Base-by-base conservation (phyloP, 1,140 invertebrate genomes). In the Leguminivora glycinivorella region DNA sequence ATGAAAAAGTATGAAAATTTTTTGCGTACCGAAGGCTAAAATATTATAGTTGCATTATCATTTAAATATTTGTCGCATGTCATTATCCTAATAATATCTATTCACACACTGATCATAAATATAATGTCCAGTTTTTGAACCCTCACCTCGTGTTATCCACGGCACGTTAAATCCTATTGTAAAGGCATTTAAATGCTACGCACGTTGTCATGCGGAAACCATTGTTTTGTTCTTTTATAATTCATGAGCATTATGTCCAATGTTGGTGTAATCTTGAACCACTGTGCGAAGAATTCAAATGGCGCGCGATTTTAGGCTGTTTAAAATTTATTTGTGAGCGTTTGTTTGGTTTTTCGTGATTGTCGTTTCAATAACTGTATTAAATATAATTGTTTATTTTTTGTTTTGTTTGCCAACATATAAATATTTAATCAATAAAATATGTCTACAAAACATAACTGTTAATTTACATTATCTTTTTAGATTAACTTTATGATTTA, bases 171-270 rank as follows among this genome's bases (percentile, higher is more conserved):
- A 75, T 72, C 76, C 73, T 69, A 77, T 75, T 74, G 69, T 72
- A 56, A 63, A 56, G 56, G 31, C 79, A 76, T 82, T 82, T 76
- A 75, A 70, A 82, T 60, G 29, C 80, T 34, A 69, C 60, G 69
- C 80, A 80, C 76, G 80, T 80, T 70, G 72, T 31, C 24, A 70
- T 34, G 66, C 68, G 71, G 70, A 76, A 75, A 71, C 72, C 69
- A 75, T 78, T 78, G 77, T 78, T 73, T 72, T 72, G 67, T 66
- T 76, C 47, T 52, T 78, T 82, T 77, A 77, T 77, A 77, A 82
- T 82, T 82, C 80, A 78, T 74, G 72, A 74, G 77, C 72, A 72
- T 72, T 74, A 72, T 70, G 74, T 72, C 68, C 40, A 43, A 56
- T 68, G 71, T 71, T 68, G 67, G 69, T 70, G 52, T 70, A 73